A percentile compares a stretch with the other conserved stretches of the same genome.
These are phyloP conservation scores for Eunapius fragilis DNA, from an alignment of 37 sponge, comb jelly and placozoan species.

Conservation along the genomic window DNA sequence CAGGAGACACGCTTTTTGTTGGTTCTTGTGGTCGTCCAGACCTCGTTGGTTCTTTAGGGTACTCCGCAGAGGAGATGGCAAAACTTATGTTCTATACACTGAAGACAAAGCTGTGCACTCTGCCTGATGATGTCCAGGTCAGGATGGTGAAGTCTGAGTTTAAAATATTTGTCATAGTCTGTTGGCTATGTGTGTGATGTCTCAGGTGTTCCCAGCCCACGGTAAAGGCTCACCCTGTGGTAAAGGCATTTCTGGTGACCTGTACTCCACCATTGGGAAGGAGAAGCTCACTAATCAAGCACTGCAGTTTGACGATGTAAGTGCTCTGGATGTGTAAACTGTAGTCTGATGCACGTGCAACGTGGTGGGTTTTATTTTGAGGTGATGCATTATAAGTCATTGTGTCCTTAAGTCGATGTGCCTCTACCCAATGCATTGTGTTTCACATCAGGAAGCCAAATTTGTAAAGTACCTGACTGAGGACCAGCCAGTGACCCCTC, in stretches of 20 bases:
- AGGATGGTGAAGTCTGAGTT: neutral
- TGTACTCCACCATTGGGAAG: constrained; percentile 85
- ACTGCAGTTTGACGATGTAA: constrained; percentile 70
- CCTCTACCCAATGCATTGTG: no score
- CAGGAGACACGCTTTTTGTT: constrained; percentile 93
- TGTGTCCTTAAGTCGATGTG: no score
- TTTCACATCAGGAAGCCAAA: constrained; percentile 44
- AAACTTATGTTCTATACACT: constrained; percentile 76
- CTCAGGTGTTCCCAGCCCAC: constrained; percentile 88
- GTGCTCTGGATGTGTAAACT: neutral
- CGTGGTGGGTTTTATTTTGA: no score
- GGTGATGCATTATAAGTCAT: no score
- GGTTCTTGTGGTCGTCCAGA: constrained; percentile 94
- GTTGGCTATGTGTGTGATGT: neutral
- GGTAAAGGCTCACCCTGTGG: constrained; percentile 96
- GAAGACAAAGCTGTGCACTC: constrained; percentile 49
- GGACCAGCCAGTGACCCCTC: constrained; percentile 64
- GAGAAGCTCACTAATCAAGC: constrained; percentile 80
- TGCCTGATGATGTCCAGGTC: constrained; percentile 84
- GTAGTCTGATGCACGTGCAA: no score
- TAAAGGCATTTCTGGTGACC: constrained; percentile 66
- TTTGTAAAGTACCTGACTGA: constrained; percentile 78
- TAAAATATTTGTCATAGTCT: neutral
- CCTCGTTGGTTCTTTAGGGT: constrained; percentile 72
- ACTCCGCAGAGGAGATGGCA: constrained; percentile 83